phyloP scores from a whole-genome alignment of 2,113 vertebrate genomes.

The Gnathonemus echidnorhynchus region DNA sequence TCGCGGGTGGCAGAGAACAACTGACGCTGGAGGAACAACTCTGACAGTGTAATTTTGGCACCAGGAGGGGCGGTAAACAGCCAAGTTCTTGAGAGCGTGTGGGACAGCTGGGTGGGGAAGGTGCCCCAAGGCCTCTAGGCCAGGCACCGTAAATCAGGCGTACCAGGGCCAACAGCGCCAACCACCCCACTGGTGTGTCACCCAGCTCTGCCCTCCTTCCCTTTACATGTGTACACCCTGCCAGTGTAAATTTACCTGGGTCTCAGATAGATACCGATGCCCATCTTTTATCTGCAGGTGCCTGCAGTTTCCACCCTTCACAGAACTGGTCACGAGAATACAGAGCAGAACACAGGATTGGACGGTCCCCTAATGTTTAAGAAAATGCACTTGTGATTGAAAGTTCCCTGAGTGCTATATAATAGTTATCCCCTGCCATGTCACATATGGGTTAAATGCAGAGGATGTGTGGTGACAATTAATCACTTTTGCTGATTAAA shows the following conservation, averaged over 20 bases:
- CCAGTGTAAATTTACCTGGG: neutral
- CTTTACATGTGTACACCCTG: neutral
- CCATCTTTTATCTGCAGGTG: neutral
- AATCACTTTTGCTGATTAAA: neutral
- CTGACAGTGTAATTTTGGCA: slow-evolving; percentile 59
- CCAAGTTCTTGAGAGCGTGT: slow-evolving; percentile 52
- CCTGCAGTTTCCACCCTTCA: neutral
- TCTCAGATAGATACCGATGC: neutral
- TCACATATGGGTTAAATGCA: too few species aligned
- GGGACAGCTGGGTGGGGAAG: slow-evolving; percentile 39
- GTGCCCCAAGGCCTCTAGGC: slow-evolving; percentile 28
- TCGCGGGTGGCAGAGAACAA: slow-evolving; percentile 11
- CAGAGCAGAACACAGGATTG: neutral
- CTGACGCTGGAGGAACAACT: slow-evolving; percentile 45
- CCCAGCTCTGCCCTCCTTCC: neutral
- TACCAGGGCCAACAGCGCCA: slow-evolving; percentile 51
- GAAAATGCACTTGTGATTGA: too few species aligned
- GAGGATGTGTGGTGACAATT: too few species aligned
- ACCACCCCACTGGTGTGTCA: neutral
- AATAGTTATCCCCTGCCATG: too few species aligned
- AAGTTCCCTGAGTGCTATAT: too few species aligned
- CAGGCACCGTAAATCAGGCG: slow-evolving; percentile 41
- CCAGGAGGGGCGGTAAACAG: slow-evolving; percentile 48
- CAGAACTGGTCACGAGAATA: neutral
- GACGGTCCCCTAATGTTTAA: too few species aligned